phyloP scores from a whole-genome alignment of 2,797 vertebrate genomes.

The Phoeniculus purpureus region DNA sequence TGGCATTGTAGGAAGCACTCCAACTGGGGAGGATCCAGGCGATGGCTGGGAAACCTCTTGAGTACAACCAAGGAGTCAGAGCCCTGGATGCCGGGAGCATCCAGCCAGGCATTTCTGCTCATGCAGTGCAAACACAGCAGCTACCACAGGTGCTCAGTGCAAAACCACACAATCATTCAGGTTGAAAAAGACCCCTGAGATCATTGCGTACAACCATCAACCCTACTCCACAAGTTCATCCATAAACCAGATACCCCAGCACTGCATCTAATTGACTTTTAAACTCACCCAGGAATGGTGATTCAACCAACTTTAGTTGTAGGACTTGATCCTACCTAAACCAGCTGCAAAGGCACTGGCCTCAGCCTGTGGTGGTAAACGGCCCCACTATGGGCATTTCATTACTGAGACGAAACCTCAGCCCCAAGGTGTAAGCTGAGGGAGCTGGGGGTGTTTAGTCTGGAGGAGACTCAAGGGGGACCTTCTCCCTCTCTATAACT shows the following conservation, averaged over 20 bases:
- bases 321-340: background rate
- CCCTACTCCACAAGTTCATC: too few relatives aligned
- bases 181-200: too few relatives aligned
- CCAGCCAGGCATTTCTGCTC: background rate
- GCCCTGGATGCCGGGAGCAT: background rate
- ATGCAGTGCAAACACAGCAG: background rate
- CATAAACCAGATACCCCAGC: too few relatives aligned
- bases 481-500: too few relatives aligned
- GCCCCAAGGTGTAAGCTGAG: background rate
- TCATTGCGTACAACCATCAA: too few relatives aligned
- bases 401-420: background rate
- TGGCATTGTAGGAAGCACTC: accelerated
- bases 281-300: too few relatives aligned
- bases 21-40: background rate
- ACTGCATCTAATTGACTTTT: too few relatives aligned
- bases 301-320: too few relatives aligned
- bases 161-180: too few relatives aligned
- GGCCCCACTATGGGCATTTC: background rate
- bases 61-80: background rate
- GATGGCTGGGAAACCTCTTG: background rate
- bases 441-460: too few relatives aligned
- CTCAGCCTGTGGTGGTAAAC: background rate
- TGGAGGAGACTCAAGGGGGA: too few relatives aligned
- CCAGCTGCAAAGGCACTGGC: background rate
- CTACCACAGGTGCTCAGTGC: background rate